Evolutionary conservation across 2,888 invertebrate species (phyloP), one percentile per base, ranked within the genome.

Genomic region (Cremastobaeus sp.): DNA sequence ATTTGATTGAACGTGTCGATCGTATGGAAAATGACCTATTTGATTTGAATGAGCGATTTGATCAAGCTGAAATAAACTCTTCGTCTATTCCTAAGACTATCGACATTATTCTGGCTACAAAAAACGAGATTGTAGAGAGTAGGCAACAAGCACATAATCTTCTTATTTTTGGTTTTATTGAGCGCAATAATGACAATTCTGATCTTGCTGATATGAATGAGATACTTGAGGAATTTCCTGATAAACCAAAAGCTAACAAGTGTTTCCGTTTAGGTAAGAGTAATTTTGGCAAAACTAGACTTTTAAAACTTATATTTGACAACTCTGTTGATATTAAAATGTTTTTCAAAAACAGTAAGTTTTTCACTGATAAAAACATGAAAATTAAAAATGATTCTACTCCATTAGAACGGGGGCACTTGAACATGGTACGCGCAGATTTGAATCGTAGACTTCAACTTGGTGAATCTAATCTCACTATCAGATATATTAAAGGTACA

Each of bases 301-400:
- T 18, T 3, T 3, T 39, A 18, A 39, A 39, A 39, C 0, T 39
- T 2, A 12, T 5, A 8, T 18, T 39, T 18, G 9, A 17, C 18
- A 3, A 17, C 18, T 12, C 18, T 18, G 39, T 18, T 17, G 18
- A 9, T 9, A n/a, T 39, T 2, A 39, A 39, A 39, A 12, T 0
- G 3, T 12, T 39, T 4, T 39, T 39, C 17, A 8, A 4, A 1
- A 6, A 25, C 2, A n/a, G 1, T 9, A 3, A 2, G 30, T 47
- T 28, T 15, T 47, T 47, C 17, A 14, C 15, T 9, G 9, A 9
- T 15, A 47, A 47, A 28, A 28, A 14, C 12, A 14, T 47, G 9
- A 47, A 47, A 28, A 28, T 47, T n/a, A 28, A 28, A 28, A 47
- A 47, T 28, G 47, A 47, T n/a, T 2, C 9, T 1, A 47, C 28